Conservation (phyloP, 2,888 invertebrate species). For the Hyposoter dolosus region DNA sequence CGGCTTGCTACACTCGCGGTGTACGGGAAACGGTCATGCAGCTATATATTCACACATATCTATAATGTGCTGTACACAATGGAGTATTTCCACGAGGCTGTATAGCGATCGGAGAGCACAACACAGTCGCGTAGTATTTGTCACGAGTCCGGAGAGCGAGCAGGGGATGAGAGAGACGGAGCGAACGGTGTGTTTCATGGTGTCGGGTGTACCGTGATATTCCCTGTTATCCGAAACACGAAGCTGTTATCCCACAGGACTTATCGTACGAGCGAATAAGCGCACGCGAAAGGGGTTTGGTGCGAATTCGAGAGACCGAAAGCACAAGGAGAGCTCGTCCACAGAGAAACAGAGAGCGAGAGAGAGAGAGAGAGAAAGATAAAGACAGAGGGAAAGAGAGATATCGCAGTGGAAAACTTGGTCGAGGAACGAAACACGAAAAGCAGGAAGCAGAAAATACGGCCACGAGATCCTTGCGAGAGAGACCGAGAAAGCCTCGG, state of each 20-base stretch:
- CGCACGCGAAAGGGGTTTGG: conserved; percentile 67
- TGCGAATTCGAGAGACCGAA: conserved; percentile 60
- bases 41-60: conserved; percentile 11
- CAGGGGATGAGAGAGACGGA: conserved; percentile 16
- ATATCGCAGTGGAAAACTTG: conserved; percentile 53
- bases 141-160: conserved; percentile 66
- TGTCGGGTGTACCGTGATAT: conserved; percentile 82
- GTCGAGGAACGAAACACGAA: conserved; percentile 5
- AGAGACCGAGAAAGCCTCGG: conserved; percentile 42
- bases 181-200: conserved; percentile 72
- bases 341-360: conserved; percentile 50
- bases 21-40: conserved; percentile 31
- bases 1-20: conserved; percentile 24
- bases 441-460: not conserved
- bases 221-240: conserved; percentile 84
- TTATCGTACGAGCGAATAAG: conserved; percentile 78
- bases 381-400: conserved; percentile 8
- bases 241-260: conserved; percentile 84
- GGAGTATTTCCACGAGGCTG: conserved; percentile 43
- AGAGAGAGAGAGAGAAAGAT: conserved; percentile 20
- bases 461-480: not conserved
- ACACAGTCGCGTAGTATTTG: conserved; percentile 65
- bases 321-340: conserved; percentile 51
- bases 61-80: conserved; percentile 20
- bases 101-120: conserved; percentile 28